Percentiles rank a stretch among this genome's conserved stretches.
Evolutionary conservation across 2,888 invertebrate species (phyloP).

Genomic region (Baronia brevicornis): DNA sequence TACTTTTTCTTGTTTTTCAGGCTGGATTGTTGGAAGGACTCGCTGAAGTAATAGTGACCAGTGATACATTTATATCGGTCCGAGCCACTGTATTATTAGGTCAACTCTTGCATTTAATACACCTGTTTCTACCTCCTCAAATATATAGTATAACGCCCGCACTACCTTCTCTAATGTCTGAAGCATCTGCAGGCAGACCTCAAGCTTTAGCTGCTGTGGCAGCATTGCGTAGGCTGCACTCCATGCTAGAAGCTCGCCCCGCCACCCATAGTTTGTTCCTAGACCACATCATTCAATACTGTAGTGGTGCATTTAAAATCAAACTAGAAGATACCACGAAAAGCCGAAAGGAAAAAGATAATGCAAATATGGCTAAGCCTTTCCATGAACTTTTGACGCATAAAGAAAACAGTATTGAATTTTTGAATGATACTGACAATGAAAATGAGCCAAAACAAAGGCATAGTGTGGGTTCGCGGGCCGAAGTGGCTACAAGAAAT

Average conservation of each 20-base stretch:
- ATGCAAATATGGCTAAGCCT: slow-evolving; percentile 51
- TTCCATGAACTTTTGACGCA: slow-evolving; percentile 30
- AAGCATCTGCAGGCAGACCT: slow-evolving; percentile 85
- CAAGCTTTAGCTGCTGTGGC: slow-evolving; percentile 89
- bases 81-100: slow-evolving; percentile 93
- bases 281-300: slow-evolving; percentile 83
- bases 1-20: slow-evolving; percentile 32
- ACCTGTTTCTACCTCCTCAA: slow-evolving; percentile 89
- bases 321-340: slow-evolving; percentile 47
- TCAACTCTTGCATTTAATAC: slow-evolving; percentile 90
- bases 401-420: slow-evolving; percentile 54
- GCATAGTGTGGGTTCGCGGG: slow-evolving; percentile 60
- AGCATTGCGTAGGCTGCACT: slow-evolving; percentile 85
- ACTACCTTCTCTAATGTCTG: slow-evolving; percentile 86
- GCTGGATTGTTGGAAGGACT: slow-evolving; percentile 91
- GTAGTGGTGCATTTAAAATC: slow-evolving; percentile 53
- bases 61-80: slow-evolving; percentile 92
- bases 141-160: slow-evolving; percentile 89
- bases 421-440: slow-evolving; percentile 57
- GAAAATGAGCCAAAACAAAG: slow-evolving; percentile 57
- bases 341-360: slow-evolving; percentile 57
- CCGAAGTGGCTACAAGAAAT: slow-evolving; percentile 61
- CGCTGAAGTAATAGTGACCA: slow-evolving; percentile 92
- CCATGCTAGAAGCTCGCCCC: slow-evolving; percentile 86
- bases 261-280: slow-evolving; percentile 89